phyloP scores from a whole-genome alignment of 2,113 vertebrate species.

The Pseudois nayaur region DNA sequence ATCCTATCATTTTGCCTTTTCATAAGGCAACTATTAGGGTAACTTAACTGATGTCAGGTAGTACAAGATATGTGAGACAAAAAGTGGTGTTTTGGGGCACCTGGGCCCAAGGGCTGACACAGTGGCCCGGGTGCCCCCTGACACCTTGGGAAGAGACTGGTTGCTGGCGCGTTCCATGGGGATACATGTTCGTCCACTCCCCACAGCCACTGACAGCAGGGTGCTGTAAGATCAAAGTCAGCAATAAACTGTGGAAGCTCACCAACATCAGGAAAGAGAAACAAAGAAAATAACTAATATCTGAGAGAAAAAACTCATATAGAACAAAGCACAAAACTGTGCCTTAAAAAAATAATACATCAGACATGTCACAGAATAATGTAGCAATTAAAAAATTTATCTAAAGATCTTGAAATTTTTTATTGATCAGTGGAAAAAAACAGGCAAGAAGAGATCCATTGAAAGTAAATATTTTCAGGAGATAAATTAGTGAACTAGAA shows the following conservation, averaged over 20 bases:
- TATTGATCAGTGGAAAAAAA: not conserved
- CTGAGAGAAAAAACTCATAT: not conserved
- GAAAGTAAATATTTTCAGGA: not conserved
- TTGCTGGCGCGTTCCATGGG: not conserved
- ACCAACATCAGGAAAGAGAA: not conserved
- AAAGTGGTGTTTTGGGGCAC: not conserved
- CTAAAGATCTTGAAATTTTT: not conserved
- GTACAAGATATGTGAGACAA: not conserved
- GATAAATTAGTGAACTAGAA: not conserved
- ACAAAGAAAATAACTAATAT: not conserved
- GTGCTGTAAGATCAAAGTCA: not conserved
- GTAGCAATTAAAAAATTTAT: not conserved
- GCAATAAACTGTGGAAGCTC: not conserved
- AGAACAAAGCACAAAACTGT: not conserved
- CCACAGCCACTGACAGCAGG: not conserved
- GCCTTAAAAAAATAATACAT: not conserved
- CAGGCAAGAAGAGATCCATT: not conserved
- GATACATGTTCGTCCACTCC: not conserved
- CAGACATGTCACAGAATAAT: not conserved
- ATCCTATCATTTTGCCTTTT: too few relatives aligned
- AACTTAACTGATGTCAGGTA: not conserved
- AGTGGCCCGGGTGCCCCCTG: not conserved
- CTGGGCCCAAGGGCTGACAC: not conserved
- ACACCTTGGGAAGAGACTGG: not conserved
- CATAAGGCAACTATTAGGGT: not conserved